phyloP scores from a whole-genome alignment of 1,140 invertebrate genomes.

The Habropoda laboriosa region DNA sequence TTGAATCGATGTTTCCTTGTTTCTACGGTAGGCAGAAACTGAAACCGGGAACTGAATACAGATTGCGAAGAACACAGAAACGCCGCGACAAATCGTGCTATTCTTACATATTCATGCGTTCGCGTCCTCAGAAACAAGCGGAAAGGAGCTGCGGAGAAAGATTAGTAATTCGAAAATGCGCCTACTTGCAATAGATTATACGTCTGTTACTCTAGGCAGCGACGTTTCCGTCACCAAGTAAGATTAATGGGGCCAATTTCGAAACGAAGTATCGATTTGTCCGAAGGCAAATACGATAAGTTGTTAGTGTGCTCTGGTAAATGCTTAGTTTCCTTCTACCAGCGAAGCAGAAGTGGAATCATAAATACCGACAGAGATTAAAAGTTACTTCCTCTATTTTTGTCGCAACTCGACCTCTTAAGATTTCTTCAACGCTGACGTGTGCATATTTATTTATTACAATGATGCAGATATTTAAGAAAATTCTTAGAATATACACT shows the following conservation, averaged over 20 bases:
- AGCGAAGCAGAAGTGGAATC: too few relatives aligned
- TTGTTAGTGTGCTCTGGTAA: not conserved
- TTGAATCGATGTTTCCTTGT: not conserved
- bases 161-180: not conserved
- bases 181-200: not conserved
- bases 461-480: too few relatives aligned
- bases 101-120: constrained; percentile 22
- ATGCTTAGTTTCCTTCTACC: not conserved
- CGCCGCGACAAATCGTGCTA: not conserved
- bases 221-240: not conserved
- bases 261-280: not conserved
- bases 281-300: not conserved
- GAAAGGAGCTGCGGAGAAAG: not conserved
- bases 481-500: too few relatives aligned
- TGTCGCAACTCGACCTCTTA: too few relatives aligned
- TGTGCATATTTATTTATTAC: too few relatives aligned
- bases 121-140: not conserved
- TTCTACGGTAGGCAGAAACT: not conserved
- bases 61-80: constrained; percentile 3
- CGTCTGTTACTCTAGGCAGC: not conserved
- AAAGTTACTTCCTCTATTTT: too few relatives aligned
- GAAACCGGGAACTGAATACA: not conserved
- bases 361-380: too few relatives aligned
- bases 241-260: constrained; percentile 1
- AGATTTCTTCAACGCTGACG: too few relatives aligned